These are phyloP conservation scores for Hyles euphorbiae DNA, from an alignment of 1,140 invertebrate genomes.

Conservation along the genomic window DNA sequence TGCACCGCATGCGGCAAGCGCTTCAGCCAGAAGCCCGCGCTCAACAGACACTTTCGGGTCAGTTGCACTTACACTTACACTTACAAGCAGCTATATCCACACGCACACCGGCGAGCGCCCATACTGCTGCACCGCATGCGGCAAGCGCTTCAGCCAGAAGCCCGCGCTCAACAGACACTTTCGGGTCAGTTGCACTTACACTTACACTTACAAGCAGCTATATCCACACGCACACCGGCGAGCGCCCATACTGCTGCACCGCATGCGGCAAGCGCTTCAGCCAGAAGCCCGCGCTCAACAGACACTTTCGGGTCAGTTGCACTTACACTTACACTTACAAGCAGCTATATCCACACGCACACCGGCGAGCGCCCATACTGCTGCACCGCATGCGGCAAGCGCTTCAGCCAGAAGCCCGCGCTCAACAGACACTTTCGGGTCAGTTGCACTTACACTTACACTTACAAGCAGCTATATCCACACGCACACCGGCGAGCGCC, in stretches of 20 bases:
- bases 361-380: slow-evolving; percentile 17
- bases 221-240: slow-evolving; percentile 15
- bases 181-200: no score
- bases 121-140: slow-evolving; percentile 27
- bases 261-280: slow-evolving; percentile 38
- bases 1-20: slow-evolving; percentile 32
- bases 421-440: slow-evolving; percentile 24
- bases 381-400: slow-evolving; percentile 31
- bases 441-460: no score
- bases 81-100: no score
- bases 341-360: slow-evolving; percentile 6
- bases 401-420: slow-evolving; percentile 47
- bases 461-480: no score
- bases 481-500: slow-evolving; percentile 19
- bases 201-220: no score
- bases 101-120: slow-evolving; percentile 20
- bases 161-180: slow-evolving; percentile 35
- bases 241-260: slow-evolving; percentile 20
- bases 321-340: no score
- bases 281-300: slow-evolving; percentile 45
- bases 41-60: slow-evolving; percentile 22
- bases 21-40: slow-evolving; percentile 47
- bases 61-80: no score
- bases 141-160: slow-evolving; percentile 43
- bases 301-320: slow-evolving; percentile 1